Conservation (phyloP, 2,797 vertebrate species). For the Eulemur rubriventer region DNA sequence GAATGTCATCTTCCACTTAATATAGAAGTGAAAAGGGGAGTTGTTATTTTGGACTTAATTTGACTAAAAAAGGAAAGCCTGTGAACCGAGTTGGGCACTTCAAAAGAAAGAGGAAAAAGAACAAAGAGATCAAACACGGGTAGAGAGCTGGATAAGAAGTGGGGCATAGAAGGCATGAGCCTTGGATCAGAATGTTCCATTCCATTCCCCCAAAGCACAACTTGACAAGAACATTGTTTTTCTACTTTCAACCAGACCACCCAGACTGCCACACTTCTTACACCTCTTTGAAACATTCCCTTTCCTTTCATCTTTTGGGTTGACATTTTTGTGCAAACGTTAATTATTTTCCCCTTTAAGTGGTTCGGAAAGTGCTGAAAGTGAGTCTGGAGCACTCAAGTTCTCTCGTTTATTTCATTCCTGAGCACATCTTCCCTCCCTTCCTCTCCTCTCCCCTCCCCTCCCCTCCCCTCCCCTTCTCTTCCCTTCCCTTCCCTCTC, state of each 20-base stretch:
- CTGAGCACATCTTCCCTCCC: neutral
- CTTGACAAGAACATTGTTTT: neutral
- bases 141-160: neutral
- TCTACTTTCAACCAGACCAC: conserved; percentile 10
- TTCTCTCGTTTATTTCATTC: neutral
- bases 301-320: conserved; percentile 42
- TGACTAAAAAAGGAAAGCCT: conserved; percentile 15
- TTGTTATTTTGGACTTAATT: conserved; percentile 36
- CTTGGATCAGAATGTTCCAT: neutral
- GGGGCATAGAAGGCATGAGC: neutral
- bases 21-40: neutral
- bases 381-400: neutral
- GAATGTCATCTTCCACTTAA: neutral
- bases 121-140: neutral
- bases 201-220: neutral
- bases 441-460: neutral
- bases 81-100: neutral
- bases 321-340: conserved; percentile 9
- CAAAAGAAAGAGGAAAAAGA: neutral
- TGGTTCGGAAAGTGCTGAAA: conserved; percentile 1
- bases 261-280: neutral
- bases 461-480: neutral
- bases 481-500: neutral
- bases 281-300: conserved; percentile 12
- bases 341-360: neutral